These are phyloP conservation scores for Hepsetus odoe DNA, from an alignment of 2,113 vertebrate species.

Conservation along the genomic window DNA sequence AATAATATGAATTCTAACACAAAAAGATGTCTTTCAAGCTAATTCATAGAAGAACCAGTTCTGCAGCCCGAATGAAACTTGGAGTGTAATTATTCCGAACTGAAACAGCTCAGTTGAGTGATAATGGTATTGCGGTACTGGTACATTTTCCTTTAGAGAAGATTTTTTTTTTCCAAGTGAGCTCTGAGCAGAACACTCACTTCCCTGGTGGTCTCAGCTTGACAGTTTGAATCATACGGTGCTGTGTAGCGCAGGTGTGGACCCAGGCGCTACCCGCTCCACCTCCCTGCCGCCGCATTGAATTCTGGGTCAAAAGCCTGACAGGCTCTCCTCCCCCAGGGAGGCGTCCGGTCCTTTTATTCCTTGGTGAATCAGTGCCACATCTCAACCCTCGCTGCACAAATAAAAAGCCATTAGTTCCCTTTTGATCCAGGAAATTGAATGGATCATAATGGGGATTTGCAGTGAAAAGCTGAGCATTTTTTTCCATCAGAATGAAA, in stretches of 20 bases:
- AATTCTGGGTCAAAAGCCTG: slow-evolving; percentile 37
- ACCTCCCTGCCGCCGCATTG: slow-evolving; percentile 17
- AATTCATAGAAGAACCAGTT: no score
- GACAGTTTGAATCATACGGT: neutral
- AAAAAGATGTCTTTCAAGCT: no score
- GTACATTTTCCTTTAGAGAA: neutral
- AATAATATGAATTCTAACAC: no score
- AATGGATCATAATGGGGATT: slow-evolving; percentile 61
- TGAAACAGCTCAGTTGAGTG: neutral
- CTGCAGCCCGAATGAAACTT: no score
- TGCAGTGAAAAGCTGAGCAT: slow-evolving; percentile 42
- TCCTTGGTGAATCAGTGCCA: slow-evolving; percentile 32
- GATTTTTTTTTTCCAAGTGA: neutral
- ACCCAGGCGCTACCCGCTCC: neutral
- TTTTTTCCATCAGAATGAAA: slow-evolving; percentile 26
- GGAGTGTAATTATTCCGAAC: neutral
- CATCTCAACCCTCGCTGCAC: slow-evolving; percentile 26
- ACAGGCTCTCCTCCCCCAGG: slow-evolving; percentile 17
- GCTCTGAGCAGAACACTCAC: neutral
- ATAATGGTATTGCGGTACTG: neutral
- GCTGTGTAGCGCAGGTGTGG: neutral
- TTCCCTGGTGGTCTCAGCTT: slow-evolving; percentile 18
- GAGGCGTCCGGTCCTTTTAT: slow-evolving; percentile 40
- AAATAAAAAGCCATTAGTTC: slow-evolving; percentile 61
- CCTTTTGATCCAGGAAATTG: slow-evolving; percentile 48